These are phyloP conservation scores for Dendrocopos noguchii DNA, from an alignment of 2,113 vertebrate genomes.

Conservation along the genomic window DNA sequence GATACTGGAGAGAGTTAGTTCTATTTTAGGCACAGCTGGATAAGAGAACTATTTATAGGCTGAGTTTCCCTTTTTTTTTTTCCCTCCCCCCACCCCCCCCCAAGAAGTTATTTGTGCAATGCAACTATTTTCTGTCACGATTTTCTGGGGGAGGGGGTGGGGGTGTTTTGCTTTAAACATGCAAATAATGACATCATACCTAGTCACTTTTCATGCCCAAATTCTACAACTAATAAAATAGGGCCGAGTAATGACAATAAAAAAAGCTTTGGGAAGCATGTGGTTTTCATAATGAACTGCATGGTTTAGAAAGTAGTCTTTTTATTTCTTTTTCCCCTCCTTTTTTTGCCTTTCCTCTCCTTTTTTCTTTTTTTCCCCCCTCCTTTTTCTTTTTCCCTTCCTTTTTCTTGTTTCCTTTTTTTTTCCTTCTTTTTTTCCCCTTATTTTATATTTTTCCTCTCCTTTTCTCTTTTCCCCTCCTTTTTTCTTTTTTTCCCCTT, in stretches of 20 bases:
- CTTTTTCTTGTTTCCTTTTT: too few species aligned
- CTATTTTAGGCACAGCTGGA: conserved; percentile 75
- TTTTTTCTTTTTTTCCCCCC: too few species aligned
- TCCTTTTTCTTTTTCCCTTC: too few species aligned
- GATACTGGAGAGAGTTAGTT: conserved; percentile 67
- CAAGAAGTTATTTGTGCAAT: conserved; percentile 50
- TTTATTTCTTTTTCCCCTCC: conserved; percentile 37
- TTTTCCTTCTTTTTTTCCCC: neutral
- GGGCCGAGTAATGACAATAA: conserved; percentile 73
- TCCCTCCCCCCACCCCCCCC: neutral
- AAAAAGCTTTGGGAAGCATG: conserved; percentile 73
- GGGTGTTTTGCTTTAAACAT: conserved; percentile 15
- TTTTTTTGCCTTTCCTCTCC: too few species aligned
- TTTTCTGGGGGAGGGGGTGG: neutral
- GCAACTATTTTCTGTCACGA: conserved; percentile 46
- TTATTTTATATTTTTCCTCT: too few species aligned
- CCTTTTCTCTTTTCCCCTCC: too few species aligned
- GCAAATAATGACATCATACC: conserved; percentile 53
- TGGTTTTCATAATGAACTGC: conserved; percentile 82
- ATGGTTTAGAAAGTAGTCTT: conserved; percentile 74
- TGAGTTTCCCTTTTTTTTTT: conserved; percentile 63
- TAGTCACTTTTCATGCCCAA: conserved; percentile 71
- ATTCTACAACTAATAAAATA: conserved; percentile 78
- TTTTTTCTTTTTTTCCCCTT: too few species aligned
- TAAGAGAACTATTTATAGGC: conserved; percentile 76